A percentile compares a stretch with the other conserved stretches of the same genome.
phyloP scores from a whole-genome alignment of 2,888 invertebrate species.

The Allophyes oxyacanthae region DNA sequence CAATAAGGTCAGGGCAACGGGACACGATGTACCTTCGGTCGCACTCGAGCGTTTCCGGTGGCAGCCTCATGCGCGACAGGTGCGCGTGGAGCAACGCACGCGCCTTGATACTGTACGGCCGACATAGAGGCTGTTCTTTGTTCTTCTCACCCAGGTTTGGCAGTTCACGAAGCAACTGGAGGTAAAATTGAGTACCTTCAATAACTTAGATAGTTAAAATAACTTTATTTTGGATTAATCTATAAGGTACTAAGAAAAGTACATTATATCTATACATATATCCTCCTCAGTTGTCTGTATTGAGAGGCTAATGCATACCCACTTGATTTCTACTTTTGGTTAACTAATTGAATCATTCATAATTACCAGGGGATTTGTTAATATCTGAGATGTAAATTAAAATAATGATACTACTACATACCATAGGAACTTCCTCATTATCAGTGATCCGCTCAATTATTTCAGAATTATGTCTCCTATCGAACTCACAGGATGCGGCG shows the following conservation, averaged over 20 bases:
- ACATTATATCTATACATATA: too few species aligned
- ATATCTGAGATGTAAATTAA: not conserved
- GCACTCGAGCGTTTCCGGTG: slow-evolving; percentile 93
- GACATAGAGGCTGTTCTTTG: slow-evolving; percentile 97
- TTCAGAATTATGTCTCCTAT: slow-evolving; percentile 97
- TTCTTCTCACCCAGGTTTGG: slow-evolving; percentile 98
- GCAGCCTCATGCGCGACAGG: slow-evolving; percentile 94
- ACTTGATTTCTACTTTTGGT: too few species aligned
- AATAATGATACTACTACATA: slow-evolving; percentile 78
- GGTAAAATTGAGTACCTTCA: not conserved
- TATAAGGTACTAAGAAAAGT: too few species aligned
- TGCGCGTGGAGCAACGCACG: slow-evolving; percentile 99
- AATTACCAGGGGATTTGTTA: too few species aligned
- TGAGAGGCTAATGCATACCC: too few species aligned
- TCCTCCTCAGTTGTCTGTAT: too few species aligned
- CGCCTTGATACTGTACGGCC: slow-evolving; percentile 97
- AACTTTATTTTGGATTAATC: too few species aligned
- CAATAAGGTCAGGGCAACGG: slow-evolving; percentile 98
- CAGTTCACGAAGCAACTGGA: slow-evolving; percentile 96
- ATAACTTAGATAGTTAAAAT: too few species aligned
- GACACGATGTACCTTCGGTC: slow-evolving; percentile 95
- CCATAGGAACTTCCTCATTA: slow-evolving; percentile 97
- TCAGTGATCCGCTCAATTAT: slow-evolving; percentile 97
- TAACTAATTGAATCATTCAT: too few species aligned
- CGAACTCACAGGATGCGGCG: slow-evolving; percentile 98